Percentiles rank a stretch among this genome's conserved stretches.
Evolutionary conservation across 1,140 invertebrate species (phyloP).

Genomic region (Mycetomoellerius zeteki): DNA sequence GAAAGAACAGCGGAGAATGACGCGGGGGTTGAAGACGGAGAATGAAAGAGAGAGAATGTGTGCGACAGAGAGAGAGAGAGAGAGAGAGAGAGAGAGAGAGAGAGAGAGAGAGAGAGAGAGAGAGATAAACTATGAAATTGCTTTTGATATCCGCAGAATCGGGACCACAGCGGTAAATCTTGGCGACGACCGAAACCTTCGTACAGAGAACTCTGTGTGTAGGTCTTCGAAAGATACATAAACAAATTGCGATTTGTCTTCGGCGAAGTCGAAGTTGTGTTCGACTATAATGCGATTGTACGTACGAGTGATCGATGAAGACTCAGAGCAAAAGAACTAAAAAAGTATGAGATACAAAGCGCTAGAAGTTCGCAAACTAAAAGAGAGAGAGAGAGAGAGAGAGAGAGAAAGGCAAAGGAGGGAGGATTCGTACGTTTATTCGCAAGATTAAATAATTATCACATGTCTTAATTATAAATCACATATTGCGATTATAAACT

Average conservation of each 20-base stretch:
- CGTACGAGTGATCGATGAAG: slow-evolving; percentile 49
- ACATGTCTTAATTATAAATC: neutral
- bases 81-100: neutral
- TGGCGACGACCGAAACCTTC: slow-evolving; percentile 44
- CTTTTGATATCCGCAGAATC: slow-evolving; percentile 63
- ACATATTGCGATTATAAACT: neutral
- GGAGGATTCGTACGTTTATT: neutral
- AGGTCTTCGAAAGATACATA: slow-evolving; percentile 54
- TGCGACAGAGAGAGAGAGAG: neutral
- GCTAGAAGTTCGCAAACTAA: neutral
- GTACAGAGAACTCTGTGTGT: slow-evolving; percentile 6
- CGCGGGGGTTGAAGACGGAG: slow-evolving; percentile 26
- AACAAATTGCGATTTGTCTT: slow-evolving; percentile 64
- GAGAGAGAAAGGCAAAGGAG: neutral
- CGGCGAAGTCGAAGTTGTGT: slow-evolving; percentile 45
- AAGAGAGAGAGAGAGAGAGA: too few relatives aligned
- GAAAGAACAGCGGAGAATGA: slow-evolving; percentile 27
- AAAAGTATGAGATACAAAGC: neutral
- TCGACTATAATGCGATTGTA: slow-evolving; percentile 43
- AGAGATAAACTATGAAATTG: slow-evolving; percentile 54
- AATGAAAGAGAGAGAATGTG: neutral
- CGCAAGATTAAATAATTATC: slow-evolving; percentile 4
- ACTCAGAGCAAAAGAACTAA: neutral
- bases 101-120: neutral
- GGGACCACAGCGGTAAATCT: slow-evolving; percentile 61